These are phyloP conservation scores for Pseudorhiza aurosa DNA, from an alignment of 30 jellyfish, hydroid and myxozoan species.

Conservation along the genomic window DNA sequence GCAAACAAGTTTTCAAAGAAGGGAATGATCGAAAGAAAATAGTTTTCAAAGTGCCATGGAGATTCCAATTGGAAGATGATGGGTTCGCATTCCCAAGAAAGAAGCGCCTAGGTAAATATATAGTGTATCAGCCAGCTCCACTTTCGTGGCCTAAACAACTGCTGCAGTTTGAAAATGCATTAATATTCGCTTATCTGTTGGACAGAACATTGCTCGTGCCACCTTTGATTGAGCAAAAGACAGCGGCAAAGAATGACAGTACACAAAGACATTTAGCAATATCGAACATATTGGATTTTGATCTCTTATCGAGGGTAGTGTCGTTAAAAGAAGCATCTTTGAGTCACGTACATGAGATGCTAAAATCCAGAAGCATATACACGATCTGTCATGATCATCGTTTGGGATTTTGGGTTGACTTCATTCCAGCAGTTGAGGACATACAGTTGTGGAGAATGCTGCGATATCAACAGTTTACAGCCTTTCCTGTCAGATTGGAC, in stretches of 20 bases:
- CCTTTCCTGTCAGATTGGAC: conserved; percentile 66
- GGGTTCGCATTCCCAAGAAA: conserved; percentile 76
- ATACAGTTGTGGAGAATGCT: conserved; percentile 84
- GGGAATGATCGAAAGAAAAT: conserved; percentile 6
- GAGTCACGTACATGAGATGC: conserved; percentile 3
- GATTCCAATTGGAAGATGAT: conserved; percentile 88
- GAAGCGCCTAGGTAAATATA: conserved; percentile 12
- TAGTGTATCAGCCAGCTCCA: conserved; percentile 61
- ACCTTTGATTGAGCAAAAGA: conserved; percentile 41
- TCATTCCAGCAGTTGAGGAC: conserved; percentile 86
- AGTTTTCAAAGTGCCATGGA: conserved; percentile 83
- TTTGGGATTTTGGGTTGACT: conserved; percentile 93
- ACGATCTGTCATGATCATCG: conserved; percentile 88
- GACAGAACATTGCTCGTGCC: conserved; percentile 85
- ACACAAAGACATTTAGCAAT: conserved; percentile 21
- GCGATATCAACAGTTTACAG: conserved; percentile 78
- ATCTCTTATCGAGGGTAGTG: conserved; percentile 51
- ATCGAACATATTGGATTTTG: conserved; percentile 68
- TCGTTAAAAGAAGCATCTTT: conserved; percentile 31
- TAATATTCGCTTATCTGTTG: conserved; percentile 72
- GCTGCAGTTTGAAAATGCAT: conserved; percentile 86
- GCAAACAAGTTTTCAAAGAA: background rate
- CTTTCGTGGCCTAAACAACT: conserved; percentile 80
- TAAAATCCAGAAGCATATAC: conserved; percentile 7
- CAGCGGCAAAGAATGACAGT: background rate